phyloP scores from a whole-genome alignment of 2,888 invertebrate species.

The Synanthedon tipuliformis region DNA sequence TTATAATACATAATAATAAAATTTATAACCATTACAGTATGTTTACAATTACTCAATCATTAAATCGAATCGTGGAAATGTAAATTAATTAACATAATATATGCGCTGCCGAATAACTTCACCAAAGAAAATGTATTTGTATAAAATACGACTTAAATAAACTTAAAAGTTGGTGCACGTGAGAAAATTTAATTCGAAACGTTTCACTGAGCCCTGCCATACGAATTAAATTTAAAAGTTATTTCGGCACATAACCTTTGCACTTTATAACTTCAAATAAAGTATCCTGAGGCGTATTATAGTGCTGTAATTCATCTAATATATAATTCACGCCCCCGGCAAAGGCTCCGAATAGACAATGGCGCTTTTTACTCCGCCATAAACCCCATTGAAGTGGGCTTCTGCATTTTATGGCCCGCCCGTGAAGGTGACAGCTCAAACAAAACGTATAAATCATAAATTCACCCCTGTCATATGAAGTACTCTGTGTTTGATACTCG shows the following conservation, averaged over 20 bases:
- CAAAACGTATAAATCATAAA: constrained; percentile 17
- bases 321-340: constrained; percentile 18
- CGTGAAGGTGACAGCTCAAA: constrained; percentile 20
- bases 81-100: too few relatives aligned
- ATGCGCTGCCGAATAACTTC: too few relatives aligned
- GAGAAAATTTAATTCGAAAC: too few relatives aligned
- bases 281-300: neutral
- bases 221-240: neutral
- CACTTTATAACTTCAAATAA: neutral
- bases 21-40: too few relatives aligned
- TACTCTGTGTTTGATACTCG: constrained; percentile 31
- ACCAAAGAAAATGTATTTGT: too few relatives aligned
- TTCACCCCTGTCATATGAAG: constrained; percentile 3
- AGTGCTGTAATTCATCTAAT: neutral
- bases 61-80: too few relatives aligned
- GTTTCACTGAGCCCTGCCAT: neutral
- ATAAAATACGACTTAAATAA: too few relatives aligned
- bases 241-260: neutral
- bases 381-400: constrained; percentile 16
- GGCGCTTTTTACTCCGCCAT: constrained; percentile 20
- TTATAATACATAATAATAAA: too few relatives aligned
- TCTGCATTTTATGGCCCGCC: constrained; percentile 30
- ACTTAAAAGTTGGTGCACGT: too few relatives aligned
- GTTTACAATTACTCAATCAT: too few relatives aligned
- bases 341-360: constrained; percentile 23